Evolutionary conservation across 2,888 invertebrate genomes (phyloP).

Genomic region (Dysmachus trigonus): DNA sequence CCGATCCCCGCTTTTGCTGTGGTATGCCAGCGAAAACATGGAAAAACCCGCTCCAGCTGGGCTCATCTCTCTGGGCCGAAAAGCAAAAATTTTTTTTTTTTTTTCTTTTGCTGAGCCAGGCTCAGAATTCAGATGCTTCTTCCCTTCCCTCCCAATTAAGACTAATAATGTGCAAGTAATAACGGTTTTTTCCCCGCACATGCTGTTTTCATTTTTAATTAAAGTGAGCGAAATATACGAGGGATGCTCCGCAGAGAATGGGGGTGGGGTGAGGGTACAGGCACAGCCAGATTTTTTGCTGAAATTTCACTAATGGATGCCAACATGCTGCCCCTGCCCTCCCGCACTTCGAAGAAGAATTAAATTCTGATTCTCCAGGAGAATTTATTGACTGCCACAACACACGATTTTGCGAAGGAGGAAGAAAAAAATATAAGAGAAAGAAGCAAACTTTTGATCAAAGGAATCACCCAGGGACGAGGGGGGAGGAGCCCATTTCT

Average conservation of each 20-base stretch:
- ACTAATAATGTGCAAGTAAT: constrained; percentile 24
- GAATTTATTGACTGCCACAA: neutral
- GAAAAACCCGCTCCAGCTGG: neutral
- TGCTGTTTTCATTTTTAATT: constrained; percentile 34
- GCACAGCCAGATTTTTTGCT: neutral
- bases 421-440: neutral
- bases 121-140: neutral
- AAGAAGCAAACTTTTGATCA: neutral
- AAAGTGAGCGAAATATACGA: constrained; percentile 14
- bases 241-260: neutral
- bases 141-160: neutral
- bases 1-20: neutral
- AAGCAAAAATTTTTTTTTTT: neutral
- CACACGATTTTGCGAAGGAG: neutral
- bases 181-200: constrained; percentile 5
- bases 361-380: neutral
- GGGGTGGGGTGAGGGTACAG: no score
- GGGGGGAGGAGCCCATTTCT: neutral
- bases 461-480: neutral
- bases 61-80: neutral
- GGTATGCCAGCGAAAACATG: constrained; percentile 6
- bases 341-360: neutral
- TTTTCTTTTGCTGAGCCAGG: neutral
- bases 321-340: neutral
- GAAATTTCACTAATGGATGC: constrained; percentile 24